Evolutionary conservation across 2,888 invertebrate species (phyloP), one percentile per base, ranked within the genome.

Genomic region (Pherbina coryleti): DNA sequence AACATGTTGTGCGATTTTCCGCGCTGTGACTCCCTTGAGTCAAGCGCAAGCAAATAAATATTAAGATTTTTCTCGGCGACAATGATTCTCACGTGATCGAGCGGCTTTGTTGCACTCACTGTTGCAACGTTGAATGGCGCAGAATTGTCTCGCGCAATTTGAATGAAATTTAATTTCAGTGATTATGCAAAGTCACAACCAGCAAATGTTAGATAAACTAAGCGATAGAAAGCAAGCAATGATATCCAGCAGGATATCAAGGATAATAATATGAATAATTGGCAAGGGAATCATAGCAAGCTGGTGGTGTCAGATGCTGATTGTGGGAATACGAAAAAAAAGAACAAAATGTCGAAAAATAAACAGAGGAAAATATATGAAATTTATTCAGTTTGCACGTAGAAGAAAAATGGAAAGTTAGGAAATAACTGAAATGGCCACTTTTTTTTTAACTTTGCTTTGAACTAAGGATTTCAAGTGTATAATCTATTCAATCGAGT

Each of bases 21-120:
- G 31, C 28, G 14, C 62, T n/a, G 1, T 7, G 49, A 31, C 37
- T 51, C 67, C 60, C 72, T 66, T 51, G 75, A 75, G 53, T 71
- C 66, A 75, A 51, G n/a, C n/a, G 25, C 49, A 79, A 80, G 82
- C 83, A 80, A 84, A 84, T 84, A 85, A 85, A 85, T 85, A 84
- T 82, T 82, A 84, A 83, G 84, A 84, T 85, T 85, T 85, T 72
- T 66, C 53, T 31, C 66, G 79, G 5, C 9, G 5, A 55, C 55
- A 22, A 73, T 84, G 83, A 85, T 85, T 86, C 85, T 86, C 85
- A 86, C 86, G 86, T 86, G 86, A 83, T 84, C 82, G 73, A 82
- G 73, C 79, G 51, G 67, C 81, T 79, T 74, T 51, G 69, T 77
- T 75, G 51, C 55, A 34, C n/a, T n/a, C 73, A 49, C 76, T 73